Evolutionary conservation across 2,797 vertebrate species (phyloP), one percentile per base, ranked within the genome.

Genomic region (Harpagifer antarcticus): DNA sequence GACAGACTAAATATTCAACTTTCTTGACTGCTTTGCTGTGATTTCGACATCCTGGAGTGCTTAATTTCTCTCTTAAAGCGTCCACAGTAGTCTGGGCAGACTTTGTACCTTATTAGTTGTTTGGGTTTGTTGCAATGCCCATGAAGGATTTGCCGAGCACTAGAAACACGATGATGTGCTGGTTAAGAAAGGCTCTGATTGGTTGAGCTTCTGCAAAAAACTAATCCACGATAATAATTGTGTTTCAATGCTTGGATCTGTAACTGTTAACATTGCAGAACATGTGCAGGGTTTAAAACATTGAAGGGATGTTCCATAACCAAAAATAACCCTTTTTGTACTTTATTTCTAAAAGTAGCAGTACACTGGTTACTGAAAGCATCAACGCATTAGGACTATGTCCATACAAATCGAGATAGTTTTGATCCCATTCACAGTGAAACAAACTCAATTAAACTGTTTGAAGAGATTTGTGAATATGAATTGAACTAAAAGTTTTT

Each of bases 1-100:
- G 67, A 87, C 78, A 77, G 72, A 77, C 65, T 81, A 82, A 86
- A 79, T 77, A 72, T 83, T 54, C 62, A 76, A 68, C 82, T 86
- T 86, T 81, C 59, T 85, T 63, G 17, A 65, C 72, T 72, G 60
- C 66, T 56, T 69, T 78, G 14, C 70, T 20, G 47, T 62, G 60
- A 78, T 61, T 47, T 64, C 86, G 76, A 82, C 71, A 44, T 63
- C 47, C 3, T 63, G 14, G 67, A 57, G 66, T 42, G 63, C 83
- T 68, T 77, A 82, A 72, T 81, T 84, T 72, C 27, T 81, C 54
- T 54, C 64, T 85, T 66, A 79, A 68, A 75, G 69, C 19, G 42
- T 82, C 69, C 44, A 27, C 58, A 63, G 60, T 49, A 48, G 69
- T 87, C 69, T 79, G 59, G 61, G 50, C 31, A 70, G 65, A 77